Evolutionary conservation across 1,140 invertebrate species (phyloP), one percentile per base, ranked within the genome.

Genomic region (Dryas iulia): DNA sequence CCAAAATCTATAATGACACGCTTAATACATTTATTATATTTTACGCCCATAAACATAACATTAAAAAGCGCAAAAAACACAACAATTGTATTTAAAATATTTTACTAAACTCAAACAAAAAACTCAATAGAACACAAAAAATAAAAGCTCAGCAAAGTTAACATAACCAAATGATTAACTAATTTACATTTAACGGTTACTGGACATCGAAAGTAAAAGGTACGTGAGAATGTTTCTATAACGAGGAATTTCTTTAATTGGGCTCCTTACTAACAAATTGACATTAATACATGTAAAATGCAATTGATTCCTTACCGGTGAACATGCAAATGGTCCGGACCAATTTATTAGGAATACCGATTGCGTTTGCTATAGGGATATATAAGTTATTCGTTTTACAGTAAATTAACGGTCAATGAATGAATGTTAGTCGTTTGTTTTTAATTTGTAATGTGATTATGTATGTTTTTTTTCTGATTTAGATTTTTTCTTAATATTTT

Each of bases 201-300:
- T 61, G 59, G 39, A 61, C 59, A 47, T 47, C 24, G 26, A 61
- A 61, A 23, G 58, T 33, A 59, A 24, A 61, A 24, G 35, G 39
- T 21, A 47, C 59, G 59, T 61, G 59, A 47, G 59, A 61, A 61
- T 25, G 39, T 61, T 61, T 61, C 12, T 24, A 61, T 61, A 47
- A 18, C 47, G 67, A 69, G 64, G 63, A 69, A 69, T 69, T 54
- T 21, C 59, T 28, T 69, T 63, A 63, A 69, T 63, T 63, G 54
- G 67, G 39, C 39, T 25, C 21, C 60, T 47, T 47, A 47, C 24
- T 23, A 52, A 59, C 58, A 59, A 70, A 54, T 65, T 60, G 39
- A 65, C 61, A 52, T 65, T 70, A 65, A 59, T 58, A 59, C 26
- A 54, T 54, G 53, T 54, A 54, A 54, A 56, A 31, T 24, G 62